Conservation (phyloP, 2,888 invertebrate genomes). For the Drosophila yooni region DNA sequence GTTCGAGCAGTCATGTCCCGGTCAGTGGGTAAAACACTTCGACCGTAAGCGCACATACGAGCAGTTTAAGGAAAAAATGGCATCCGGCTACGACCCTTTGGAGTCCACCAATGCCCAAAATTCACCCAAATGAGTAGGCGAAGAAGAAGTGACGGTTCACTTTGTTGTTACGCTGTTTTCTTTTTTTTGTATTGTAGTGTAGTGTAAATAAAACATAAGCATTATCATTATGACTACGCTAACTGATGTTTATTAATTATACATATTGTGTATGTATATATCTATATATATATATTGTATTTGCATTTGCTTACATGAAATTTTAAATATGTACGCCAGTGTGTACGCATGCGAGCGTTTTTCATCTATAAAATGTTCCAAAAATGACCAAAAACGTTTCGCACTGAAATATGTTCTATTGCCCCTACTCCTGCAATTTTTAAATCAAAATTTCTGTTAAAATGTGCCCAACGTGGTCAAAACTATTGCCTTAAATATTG, state of each 20-base stretch:
- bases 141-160: slow-evolving; percentile 5
- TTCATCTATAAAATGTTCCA: background rate
- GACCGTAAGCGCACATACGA: slow-evolving; percentile 95
- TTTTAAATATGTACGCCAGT: background rate
- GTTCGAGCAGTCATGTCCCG: slow-evolving; percentile 92
- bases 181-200: slow-evolving; percentile 56
- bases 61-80: slow-evolving; percentile 94
- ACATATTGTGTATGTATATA: background rate
- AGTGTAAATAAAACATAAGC: slow-evolving; percentile 57
- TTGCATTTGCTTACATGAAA: background rate
- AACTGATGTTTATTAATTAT: background rate
- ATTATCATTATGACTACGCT: slow-evolving; percentile 26
- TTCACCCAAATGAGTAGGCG: slow-evolving; percentile 40
- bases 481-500: background rate
- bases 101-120: slow-evolving; percentile 48
- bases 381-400: background rate
- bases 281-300: background rate
- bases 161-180: slow-evolving; percentile 38
- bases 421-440: background rate
- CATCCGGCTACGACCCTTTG: slow-evolving; percentile 93
- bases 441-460: background rate
- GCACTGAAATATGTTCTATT: too few species aligned
- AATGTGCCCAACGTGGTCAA: background rate
- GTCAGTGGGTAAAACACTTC: slow-evolving; percentile 97
- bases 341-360: background rate